A percentile compares a stretch with the other conserved stretches of the same genome.
These are phyloP conservation scores for Spilogale gracilis DNA, from an alignment of 2,113 vertebrate species.

Conservation along the genomic window DNA sequence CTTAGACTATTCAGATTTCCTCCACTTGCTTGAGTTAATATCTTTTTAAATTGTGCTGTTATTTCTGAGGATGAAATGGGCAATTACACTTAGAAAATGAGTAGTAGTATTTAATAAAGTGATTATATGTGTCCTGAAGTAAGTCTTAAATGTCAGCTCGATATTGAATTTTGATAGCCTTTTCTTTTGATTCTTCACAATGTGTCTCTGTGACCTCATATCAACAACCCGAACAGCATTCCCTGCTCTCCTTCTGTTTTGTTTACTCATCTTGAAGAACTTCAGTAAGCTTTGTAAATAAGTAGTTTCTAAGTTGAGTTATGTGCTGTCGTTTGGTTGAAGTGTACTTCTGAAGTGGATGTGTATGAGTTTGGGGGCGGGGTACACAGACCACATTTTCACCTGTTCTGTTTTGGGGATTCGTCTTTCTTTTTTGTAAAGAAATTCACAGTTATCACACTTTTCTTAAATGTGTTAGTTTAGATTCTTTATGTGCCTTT, in stretches of 20 bases:
- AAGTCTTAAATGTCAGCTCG: constrained; percentile 65
- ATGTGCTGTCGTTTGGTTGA: constrained; percentile 76
- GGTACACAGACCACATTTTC: constrained; percentile 75
- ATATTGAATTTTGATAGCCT: constrained; percentile 31
- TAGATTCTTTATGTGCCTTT: constrained; percentile 91
- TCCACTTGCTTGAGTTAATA: constrained; percentile 60
- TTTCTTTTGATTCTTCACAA: constrained; percentile 51
- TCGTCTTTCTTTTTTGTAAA: constrained; percentile 85
- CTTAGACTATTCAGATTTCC: constrained; percentile 66
- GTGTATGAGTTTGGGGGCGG: constrained; percentile 58
- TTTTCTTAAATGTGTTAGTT: constrained; percentile 84
- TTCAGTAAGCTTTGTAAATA: constrained; percentile 67
- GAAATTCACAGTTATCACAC: constrained; percentile 83
- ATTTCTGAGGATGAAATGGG: constrained; percentile 79
- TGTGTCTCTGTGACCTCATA: constrained; percentile 49
- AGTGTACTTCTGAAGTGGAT: constrained; percentile 73
- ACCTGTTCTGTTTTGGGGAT: constrained; percentile 72
- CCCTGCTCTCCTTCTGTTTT: neutral
- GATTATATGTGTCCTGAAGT: constrained; percentile 71
- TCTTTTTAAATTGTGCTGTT: constrained; percentile 77
- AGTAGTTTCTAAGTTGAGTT: constrained; percentile 79
- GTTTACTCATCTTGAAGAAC: constrained; percentile 48
- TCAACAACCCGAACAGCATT: constrained; percentile 45
- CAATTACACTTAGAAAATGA: constrained; percentile 76
- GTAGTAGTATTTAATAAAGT: constrained; percentile 67